Evolutionary conservation across 1,140 invertebrate species (phyloP).

Genomic region (Zaprionus davidi): DNA sequence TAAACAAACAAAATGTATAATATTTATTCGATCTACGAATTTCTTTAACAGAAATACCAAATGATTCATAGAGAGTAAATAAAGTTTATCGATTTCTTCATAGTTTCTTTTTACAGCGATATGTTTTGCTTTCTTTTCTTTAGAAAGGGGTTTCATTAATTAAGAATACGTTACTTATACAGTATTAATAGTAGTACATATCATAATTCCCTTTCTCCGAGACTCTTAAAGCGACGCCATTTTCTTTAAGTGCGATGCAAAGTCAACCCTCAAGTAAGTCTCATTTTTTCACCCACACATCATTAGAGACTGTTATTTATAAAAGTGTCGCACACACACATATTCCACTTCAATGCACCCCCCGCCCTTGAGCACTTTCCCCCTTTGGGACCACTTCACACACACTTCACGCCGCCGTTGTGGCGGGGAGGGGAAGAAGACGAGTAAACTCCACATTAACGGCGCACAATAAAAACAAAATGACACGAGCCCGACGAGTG

Average conservation of each 20-base stretch:
- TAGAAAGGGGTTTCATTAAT: not conserved
- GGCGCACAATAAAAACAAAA: constrained; percentile 72
- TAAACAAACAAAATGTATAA: no score
- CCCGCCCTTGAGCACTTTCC: not conserved
- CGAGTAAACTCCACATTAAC: constrained; percentile 55
- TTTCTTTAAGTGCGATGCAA: constrained; percentile 34
- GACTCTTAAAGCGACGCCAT: constrained; percentile 38
- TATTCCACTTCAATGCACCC: not conserved
- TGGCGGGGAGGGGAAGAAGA: constrained; percentile 1
- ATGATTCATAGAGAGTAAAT: no score
- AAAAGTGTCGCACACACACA: constrained; percentile 47
- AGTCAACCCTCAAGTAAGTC: constrained; percentile 43
- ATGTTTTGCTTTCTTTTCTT: not conserved
- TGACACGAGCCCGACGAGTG: constrained; percentile 49
- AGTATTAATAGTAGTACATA: not conserved
- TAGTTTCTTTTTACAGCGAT: not conserved
- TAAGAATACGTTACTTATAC: not conserved
- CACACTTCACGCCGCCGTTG: constrained; percentile 3
- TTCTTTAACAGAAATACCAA: no score
- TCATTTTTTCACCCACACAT: constrained; percentile 45
- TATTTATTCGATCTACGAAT: no score
- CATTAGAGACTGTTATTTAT: constrained; percentile 61
- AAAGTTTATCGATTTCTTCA: not conserved
- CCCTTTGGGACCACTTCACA: constrained; percentile 10
- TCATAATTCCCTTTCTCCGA: not conserved